Evolutionary conservation across 2,888 invertebrate species (phyloP), one percentile per base, ranked within the genome.

Genomic region (Biston betularia): DNA sequence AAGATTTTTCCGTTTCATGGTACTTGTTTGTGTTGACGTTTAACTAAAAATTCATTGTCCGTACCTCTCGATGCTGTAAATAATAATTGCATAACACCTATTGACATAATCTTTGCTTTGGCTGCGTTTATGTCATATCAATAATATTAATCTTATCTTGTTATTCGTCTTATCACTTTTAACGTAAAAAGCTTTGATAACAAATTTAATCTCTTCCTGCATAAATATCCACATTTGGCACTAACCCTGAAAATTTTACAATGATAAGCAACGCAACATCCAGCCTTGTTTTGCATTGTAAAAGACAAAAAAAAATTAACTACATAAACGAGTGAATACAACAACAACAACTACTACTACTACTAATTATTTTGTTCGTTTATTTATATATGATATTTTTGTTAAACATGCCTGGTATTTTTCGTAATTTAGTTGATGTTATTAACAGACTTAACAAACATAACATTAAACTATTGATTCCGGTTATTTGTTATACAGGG

Each of bases 71-170:
- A 61, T 53, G 65, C 69, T 69, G 65, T 69, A 61, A 69, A 68
- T 74, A 72, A 72, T 64, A n/a, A 69, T 74, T 68, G 74, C 71
- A 71, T 65, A 68, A 69, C 67, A 66, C 63, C 24, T 57, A 42
- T 62, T 68, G 66, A 66, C 40, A 68, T 63, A 67, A 62, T 65
- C 66, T 71, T 66, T 54, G 71, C 72, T 72, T 73, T 56, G 60
- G 70, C 68, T 72, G 74, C 68, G 71, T 72, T 69, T 70, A 63
- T 72, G 68, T 67, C 65, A 65, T 72, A 69, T 67, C 54, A 55
- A 67, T 44, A 64, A 68, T 55, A 65, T 35, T 54, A 64, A 72
- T 71, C 69, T 71, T 65, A 73, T 69, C 68, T 44, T 65, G 62
- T 68, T 68, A 57, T 49, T 61, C 55, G 63, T 58, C 55, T 64